Evolutionary conservation across 2,797 vertebrate genomes (phyloP).

Genomic region (Apodemus agrarius): DNA sequence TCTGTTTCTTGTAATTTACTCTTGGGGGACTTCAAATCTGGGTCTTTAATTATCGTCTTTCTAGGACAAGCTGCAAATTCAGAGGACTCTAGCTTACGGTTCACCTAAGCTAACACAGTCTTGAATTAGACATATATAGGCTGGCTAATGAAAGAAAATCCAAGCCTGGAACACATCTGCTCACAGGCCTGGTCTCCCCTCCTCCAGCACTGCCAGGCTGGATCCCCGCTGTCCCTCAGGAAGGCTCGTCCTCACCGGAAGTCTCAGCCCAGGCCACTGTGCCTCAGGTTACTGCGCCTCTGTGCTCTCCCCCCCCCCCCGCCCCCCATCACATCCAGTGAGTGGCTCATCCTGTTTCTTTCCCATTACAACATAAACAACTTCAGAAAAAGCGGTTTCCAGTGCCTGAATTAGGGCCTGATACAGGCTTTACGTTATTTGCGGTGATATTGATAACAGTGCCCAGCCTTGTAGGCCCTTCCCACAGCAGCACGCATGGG

Average conservation of each 20-base stretch:
- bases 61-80: neutral
- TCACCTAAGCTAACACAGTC: neutral
- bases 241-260: neutral
- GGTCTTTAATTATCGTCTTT: constrained; percentile 17
- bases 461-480: neutral
- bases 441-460: neutral
- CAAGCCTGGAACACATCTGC: neutral
- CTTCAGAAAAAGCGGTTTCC: neutral
- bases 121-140: neutral
- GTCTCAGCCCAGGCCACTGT: neutral
- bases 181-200: neutral
- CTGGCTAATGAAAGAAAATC: neutral
- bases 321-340: no score
- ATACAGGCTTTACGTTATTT: neutral
- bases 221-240: neutral
- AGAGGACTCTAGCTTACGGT: neutral
- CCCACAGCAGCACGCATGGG: neutral
- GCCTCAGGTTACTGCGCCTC: no score
- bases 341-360: neutral
- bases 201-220: neutral
- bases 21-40: neutral
- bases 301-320: no score
- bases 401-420: neutral
- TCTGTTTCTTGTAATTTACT: neutral
- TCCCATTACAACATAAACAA: neutral